Percentiles rank a stretch among this genome's conserved stretches.
These are phyloP conservation scores for Danio albolineatus DNA, from an alignment of 2,797 vertebrate genomes.

Conservation along the genomic window DNA sequence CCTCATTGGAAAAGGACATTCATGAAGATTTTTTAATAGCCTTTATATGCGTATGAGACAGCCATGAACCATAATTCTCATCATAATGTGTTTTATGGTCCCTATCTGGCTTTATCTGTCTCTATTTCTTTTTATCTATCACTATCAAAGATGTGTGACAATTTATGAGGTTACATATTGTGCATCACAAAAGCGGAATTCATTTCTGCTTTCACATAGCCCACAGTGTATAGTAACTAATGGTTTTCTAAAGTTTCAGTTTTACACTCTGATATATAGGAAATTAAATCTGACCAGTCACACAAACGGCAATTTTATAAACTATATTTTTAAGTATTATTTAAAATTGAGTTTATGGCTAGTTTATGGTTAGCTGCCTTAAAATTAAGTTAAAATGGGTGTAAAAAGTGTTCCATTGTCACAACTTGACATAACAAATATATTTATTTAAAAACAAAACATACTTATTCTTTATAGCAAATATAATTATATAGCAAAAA, in stretches of 20 bases:
- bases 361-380: too few relatives aligned
- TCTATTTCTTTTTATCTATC: neutral
- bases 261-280: neutral
- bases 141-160: neutral
- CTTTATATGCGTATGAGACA: too few relatives aligned
- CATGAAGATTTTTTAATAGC: neutral
- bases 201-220: constrained; percentile 24
- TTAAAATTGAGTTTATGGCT: too few relatives aligned
- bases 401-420: too few relatives aligned
- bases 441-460: too few relatives aligned
- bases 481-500: too few relatives aligned
- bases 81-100: neutral
- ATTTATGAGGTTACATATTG: neutral
- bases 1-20: neutral
- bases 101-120: neutral
- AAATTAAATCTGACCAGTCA: neutral
- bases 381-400: too few relatives aligned
- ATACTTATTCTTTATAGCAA: too few relatives aligned
- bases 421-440: too few relatives aligned
- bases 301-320: neutral
- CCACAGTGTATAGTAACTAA: constrained; percentile 14
- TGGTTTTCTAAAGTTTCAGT: neutral
- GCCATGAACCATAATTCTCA: neutral
- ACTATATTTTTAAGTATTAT: neutral
- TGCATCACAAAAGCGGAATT: neutral